phyloP scores from a whole-genome alignment of 2,888 invertebrate species.

The Melanostoma mellinum region DNA sequence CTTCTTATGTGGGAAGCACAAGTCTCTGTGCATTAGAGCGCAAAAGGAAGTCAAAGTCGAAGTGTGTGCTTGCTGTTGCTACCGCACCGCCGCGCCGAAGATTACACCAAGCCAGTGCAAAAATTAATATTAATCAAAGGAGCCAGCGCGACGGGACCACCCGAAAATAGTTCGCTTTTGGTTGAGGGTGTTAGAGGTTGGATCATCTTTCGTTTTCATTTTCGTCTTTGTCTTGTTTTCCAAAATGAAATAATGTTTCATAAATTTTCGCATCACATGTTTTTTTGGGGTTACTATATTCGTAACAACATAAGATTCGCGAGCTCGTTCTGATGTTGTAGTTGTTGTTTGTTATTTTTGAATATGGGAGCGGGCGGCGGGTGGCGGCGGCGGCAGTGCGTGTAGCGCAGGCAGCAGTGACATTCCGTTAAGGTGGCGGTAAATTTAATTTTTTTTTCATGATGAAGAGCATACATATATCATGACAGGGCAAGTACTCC shows the following conservation, averaged over 20 bases:
- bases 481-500: slow-evolving; percentile 40
- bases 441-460: slow-evolving; percentile 59
- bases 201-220: slow-evolving; percentile 43
- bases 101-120: slow-evolving; percentile 67
- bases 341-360: slow-evolving; percentile 51
- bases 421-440: slow-evolving; percentile 55
- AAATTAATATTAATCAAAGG: slow-evolving; percentile 73
- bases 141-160: slow-evolving; percentile 68
- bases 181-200: slow-evolving; percentile 8
- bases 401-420: slow-evolving; percentile 36
- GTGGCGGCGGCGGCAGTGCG: too few relatives aligned
- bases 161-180: slow-evolving; percentile 65
- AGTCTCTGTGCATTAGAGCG: slow-evolving; percentile 39
- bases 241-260: slow-evolving; percentile 69
- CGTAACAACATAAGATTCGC: slow-evolving; percentile 2
- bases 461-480: slow-evolving; percentile 42
- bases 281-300: slow-evolving; percentile 29
- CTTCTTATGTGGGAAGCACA: slow-evolving; percentile 39
- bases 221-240: slow-evolving; percentile 19
- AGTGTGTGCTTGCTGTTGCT: slow-evolving; percentile 38
- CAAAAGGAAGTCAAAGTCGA: slow-evolving; percentile 68
- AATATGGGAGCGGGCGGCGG: slow-evolving; percentile 8
- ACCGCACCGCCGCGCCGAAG: slow-evolving; percentile 48
- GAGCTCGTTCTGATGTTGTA: slow-evolving; percentile 4
- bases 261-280: slow-evolving; percentile 69